Base-by-base conservation (phyloP, 1,140 invertebrate genomes). In the Rhynchophorus ferrugineus region DNA sequence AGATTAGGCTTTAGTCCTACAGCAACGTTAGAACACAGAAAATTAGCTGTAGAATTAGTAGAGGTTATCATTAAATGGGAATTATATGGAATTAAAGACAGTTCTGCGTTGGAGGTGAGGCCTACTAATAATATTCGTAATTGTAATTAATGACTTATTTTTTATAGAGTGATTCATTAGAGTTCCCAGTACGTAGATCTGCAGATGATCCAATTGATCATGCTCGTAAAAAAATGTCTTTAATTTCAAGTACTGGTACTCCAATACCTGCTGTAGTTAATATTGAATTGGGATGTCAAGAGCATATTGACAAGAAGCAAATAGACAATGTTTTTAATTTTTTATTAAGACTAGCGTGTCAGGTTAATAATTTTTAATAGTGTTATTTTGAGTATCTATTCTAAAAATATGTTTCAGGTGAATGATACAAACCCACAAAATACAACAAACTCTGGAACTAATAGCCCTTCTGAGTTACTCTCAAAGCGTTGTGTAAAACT, bases 31-130 rank as follows among this genome's bases (percentile, higher is more conserved):
- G 94, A 98, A 52, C 90, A 98, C 64, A 79, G 89, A 37, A 87
- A 90, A 63, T 71, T 98, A 14, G 90, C 93, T 18, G 91, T 98
- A 0, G 95, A 99, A 66, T 72, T 98, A 13, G 92, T 92, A 13
- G 95, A 99, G 73, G 93, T 98, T 0, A 90, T 96, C 29, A 89
- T 98, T 24, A 97, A 96, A 68, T 99, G 95, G 95, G 95, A 98
- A 68, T 69, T 95, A 44, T 82, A 88, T 60, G 63, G 66, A 0
- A 65, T 68, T n/a, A 65, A 66, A 36, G 67, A 69, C 13, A 61
- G 63, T 16, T 48, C 13, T 13, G 46, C 57, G n/a, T 19, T 9
- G 17, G 11, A 14, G 8, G 59, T 19, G n/a, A 1, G 17, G 5
- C 22, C 7, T 13, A 39, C 17, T 39, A 45, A 7, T 45, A 14